Evolutionary conservation across 2,888 invertebrate species (phyloP).

Genomic region (Girardia tigrina): DNA sequence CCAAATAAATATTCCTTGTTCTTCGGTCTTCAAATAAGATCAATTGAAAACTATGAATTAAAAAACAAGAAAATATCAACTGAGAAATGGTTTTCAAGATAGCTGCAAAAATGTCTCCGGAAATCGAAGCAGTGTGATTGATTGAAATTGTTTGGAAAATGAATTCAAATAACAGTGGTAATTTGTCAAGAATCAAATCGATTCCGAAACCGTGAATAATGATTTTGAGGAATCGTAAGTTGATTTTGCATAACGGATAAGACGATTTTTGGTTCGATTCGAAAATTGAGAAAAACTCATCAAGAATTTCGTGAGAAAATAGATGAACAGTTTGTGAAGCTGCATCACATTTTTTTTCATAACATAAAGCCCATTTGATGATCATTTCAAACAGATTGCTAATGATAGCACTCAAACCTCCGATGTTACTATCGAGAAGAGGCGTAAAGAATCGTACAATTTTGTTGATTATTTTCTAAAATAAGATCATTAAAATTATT

Average conservation of each 20-base stretch:
- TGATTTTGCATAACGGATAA: slow-evolving; percentile 1
- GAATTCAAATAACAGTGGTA: not conserved
- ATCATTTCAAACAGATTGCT: not conserved
- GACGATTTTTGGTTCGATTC: not conserved
- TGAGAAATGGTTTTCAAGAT: not conserved
- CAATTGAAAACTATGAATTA: not conserved
- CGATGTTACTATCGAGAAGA: not conserved
- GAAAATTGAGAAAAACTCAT: not conserved
- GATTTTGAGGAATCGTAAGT: slow-evolving; percentile 5
- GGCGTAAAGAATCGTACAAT: slow-evolving; percentile 2
- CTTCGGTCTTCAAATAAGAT: not conserved
- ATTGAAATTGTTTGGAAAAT: not conserved
- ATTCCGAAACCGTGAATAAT: not conserved
- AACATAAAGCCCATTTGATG: not conserved
- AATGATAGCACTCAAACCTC: not conserved
- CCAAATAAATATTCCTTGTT: not conserved
- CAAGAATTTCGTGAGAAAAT: not conserved
- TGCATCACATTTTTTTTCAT: not conserved
- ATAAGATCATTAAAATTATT: no score
- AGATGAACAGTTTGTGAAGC: not conserved
- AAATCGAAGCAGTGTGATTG: not conserved
- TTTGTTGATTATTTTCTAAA: not conserved
- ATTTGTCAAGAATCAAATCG: not conserved
- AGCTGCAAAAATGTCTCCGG: slow-evolving; percentile 1
- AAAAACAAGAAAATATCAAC: not conserved